These are phyloP conservation scores for Thereva unica DNA, from an alignment of 2,888 invertebrate genomes.

Conservation along the genomic window DNA sequence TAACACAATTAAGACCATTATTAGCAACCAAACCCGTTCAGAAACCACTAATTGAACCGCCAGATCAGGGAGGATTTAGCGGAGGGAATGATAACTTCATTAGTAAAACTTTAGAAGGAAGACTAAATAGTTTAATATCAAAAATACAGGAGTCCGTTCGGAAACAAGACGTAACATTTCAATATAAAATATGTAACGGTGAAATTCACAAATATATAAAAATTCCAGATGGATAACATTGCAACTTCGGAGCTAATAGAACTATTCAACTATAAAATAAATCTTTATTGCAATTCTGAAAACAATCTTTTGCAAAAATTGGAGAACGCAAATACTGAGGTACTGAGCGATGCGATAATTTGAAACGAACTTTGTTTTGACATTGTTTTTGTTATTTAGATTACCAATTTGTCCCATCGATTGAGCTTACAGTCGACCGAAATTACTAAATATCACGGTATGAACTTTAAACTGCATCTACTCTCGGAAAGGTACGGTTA, in stretches of 20 bases:
- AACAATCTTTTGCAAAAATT: constrained; percentile 50
- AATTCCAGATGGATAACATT: constrained; percentile 48
- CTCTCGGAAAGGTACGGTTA: constrained; percentile 52
- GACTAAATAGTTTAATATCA: constrained; percentile 49
- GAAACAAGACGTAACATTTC: constrained; percentile 21
- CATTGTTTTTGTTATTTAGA: constrained; percentile 43
- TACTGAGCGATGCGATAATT: constrained; percentile 27
- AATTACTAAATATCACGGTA: constrained; percentile 51
- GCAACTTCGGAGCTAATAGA: constrained; percentile 56
- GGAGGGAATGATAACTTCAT: constrained; percentile 15
- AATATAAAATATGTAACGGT: background rate
- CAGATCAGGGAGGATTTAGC: too few relatives aligned
- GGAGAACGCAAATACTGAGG: constrained; percentile 51
- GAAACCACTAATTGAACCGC: background rate
- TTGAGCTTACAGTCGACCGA: constrained; percentile 53
- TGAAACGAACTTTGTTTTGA: background rate
- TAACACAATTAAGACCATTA: background rate
- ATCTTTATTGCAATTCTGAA: constrained; percentile 49
- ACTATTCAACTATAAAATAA: constrained; percentile 54
- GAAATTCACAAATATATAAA: background rate
- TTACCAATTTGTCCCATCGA: constrained; percentile 51
- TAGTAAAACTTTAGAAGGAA: constrained; percentile 52
- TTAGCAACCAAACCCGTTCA: background rate
- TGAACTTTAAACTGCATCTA: constrained; percentile 55
- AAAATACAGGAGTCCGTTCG: constrained; percentile 34